Base-by-base conservation (phyloP, 92 coral and sea anemone species). In the Phymanthus crucifer region DNA sequence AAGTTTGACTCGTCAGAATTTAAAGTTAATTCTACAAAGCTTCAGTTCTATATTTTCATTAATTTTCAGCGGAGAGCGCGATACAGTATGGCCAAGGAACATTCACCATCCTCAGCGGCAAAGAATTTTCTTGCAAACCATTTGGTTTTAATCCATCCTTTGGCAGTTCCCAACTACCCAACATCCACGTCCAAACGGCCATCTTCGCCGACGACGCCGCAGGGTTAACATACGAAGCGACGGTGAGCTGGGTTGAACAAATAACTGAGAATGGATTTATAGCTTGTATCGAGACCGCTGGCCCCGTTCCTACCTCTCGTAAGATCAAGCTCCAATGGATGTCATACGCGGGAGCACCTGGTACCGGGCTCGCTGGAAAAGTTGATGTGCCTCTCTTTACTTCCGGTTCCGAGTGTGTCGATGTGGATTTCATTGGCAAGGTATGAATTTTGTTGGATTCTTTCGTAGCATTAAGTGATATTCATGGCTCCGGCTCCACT, bases 401-500 rank as follows among this genome's bases (percentile, higher is more conserved):
- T 34, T 73, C 94, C 9, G 94, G 94, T 47, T 84, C 92, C 19
- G 82, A 71, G 36, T 91, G 94, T 45, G 81, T 82, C 27, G 85
- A 74, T 1, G 75, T 85, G 27, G 69, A 65, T 9, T 76, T 83
- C 1, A 9, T 36, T 61, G 81, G 79, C 23, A 74, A 75, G 87
- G 94, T 91, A 67, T 61, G 75, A 16, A n/a, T n/a, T n/a, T n/a
- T n/a, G n/a, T n/a, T n/a, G n/a, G n/a, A n/a, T n/a, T n/a, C n/a
- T n/a, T n/a, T n/a, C n/a, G n/a, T n/a, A n/a, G n/a, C n/a, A n/a
- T n/a, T n/a, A n/a, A n/a, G n/a, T n/a, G n/a, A n/a, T n/a, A n/a
- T n/a, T n/a, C n/a, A n/a, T n/a, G n/a, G n/a, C n/a, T n/a, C n/a
- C n/a, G n/a, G n/a, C n/a, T n/a, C n/a, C n/a, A n/a, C n/a, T n/a